A percentile compares a stretch with the other conserved stretches of the same genome.
These are phyloP conservation scores for Drosophila ananassae DNA, from an alignment of 1,140 invertebrate species.

Conservation along the genomic window DNA sequence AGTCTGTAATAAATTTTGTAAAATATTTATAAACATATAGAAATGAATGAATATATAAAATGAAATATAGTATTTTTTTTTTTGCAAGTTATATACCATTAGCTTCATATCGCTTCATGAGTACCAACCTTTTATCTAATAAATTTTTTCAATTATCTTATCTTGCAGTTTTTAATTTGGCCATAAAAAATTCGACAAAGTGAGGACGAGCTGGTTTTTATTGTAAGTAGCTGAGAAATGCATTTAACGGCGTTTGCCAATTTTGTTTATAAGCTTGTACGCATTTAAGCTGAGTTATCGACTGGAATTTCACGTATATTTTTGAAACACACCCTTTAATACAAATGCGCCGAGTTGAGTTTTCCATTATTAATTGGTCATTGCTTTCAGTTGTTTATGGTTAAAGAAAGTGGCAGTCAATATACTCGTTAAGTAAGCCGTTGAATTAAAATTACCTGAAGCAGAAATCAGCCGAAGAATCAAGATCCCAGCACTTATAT, in stretches of 20 bases:
- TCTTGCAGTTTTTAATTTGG: conserved; percentile 37
- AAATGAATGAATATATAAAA: no score
- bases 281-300: no score
- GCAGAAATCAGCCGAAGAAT: no score
- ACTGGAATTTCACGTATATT: conserved; percentile 24
- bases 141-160: conserved; percentile 17
- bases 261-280: conserved; percentile 15
- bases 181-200: conserved; percentile 15
- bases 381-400: conserved; percentile 38
- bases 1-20: conserved; percentile 35
- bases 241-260: conserved; percentile 8
- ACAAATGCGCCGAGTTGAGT: conserved; percentile 12
- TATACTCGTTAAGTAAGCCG: not conserved
- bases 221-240: conserved; percentile 38
- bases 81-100: not conserved
- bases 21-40: conserved; percentile 13
- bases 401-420: conserved; percentile 38
- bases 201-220: conserved; percentile 45
- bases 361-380: conserved; percentile 40
- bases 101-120: not conserved
- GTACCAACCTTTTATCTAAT: conserved; percentile 25
- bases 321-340: conserved; percentile 17
- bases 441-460: not conserved
- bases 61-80: conserved; percentile 7
- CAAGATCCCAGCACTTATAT: no score